Base-by-base conservation (phyloP, 1,140 invertebrate species). In the Leptestheria dahalacensis region DNA sequence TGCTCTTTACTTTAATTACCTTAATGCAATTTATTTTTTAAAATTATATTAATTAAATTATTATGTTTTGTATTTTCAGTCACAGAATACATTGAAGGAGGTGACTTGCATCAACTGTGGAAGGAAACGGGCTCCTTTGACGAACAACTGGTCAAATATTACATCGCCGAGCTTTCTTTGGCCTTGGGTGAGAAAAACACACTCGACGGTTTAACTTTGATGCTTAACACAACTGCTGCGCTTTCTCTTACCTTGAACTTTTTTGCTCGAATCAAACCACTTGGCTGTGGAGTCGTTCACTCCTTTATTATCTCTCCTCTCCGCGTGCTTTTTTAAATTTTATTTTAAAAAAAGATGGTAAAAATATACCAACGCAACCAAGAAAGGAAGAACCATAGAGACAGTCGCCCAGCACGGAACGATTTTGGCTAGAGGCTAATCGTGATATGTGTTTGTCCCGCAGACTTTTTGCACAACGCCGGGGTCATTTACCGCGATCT, bases 381-480 rank as follows among this genome's bases (percentile, higher is more conserved):
- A n/a, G n/a, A n/a, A n/a, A n/a, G n/a, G n/a, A n/a, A n/a, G n/a
- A n/a, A n/a, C n/a, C n/a, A n/a, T n/a, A n/a, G n/a, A n/a, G n/a
- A n/a, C n/a, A n/a, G n/a, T n/a, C n/a, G n/a, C n/a, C n/a, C n/a
- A n/a, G n/a, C 11, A 12, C 2, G 50, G 21, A 52, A 21, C 21
- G 11, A 26, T 3, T 3, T 15, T 26, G 9, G 15, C 23, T n/a
- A 3, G 47, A 11, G 33, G 10, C 20, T 28, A 51, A 46, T 15
- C 23, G 9, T 26, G 11, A 54, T 21, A 18, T 23, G 15, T 56
- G 10, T 11, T 33, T 3, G 20, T 49, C 11, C 15, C n/a, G 11
- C 24, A 92, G 90, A 95, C 80, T 94, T 91, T 73, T 75, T 94
- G 9, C 89, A 94, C 69, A 91, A 89, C 74, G 83, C 85, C 66